Conservation (phyloP, 2,888 invertebrate genomes). For the Aelia acuminata region DNA sequence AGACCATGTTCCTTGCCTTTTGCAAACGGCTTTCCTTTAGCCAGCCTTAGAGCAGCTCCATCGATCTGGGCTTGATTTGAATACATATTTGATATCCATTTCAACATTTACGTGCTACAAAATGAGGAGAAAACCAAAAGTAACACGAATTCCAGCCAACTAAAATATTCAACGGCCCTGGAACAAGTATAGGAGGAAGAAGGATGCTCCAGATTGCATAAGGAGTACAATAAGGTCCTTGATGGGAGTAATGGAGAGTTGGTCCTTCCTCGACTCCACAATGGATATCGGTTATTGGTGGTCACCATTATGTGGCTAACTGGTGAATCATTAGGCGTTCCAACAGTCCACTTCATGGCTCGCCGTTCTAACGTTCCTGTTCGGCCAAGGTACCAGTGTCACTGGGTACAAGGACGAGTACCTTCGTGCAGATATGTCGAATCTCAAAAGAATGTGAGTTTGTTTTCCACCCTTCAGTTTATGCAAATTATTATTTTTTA, state of each 20-base stretch:
- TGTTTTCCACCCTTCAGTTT: not conserved
- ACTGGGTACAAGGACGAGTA: not conserved
- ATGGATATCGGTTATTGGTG: slow-evolving; percentile 26
- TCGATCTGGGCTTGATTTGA: no score
- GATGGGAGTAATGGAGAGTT: slow-evolving; percentile 7
- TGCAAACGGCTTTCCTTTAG: no score
- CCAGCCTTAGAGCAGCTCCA: no score
- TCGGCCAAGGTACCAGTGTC: slow-evolving; percentile 22
- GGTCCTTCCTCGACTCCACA: slow-evolving; percentile 4
- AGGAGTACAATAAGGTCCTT: slow-evolving; percentile 18
- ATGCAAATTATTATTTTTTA: not conserved
- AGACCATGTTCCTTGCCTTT: no score
- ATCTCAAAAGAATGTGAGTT: not conserved
- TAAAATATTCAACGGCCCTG: not conserved
- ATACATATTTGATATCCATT: no score
- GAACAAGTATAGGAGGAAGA: not conserved
- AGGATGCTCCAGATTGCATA: slow-evolving; percentile 24
- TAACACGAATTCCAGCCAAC: not conserved
- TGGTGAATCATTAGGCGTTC: slow-evolving; percentile 11
- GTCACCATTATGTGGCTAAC: slow-evolving; percentile 15
- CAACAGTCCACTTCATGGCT: not conserved
- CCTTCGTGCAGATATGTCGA: not conserved
- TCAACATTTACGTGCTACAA: no score
- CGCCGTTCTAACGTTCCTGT: not conserved
- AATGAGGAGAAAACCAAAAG: not conserved